Evolutionary conservation across 2,888 invertebrate species (phyloP).

Genomic region (Dichetophora obliterata): DNA sequence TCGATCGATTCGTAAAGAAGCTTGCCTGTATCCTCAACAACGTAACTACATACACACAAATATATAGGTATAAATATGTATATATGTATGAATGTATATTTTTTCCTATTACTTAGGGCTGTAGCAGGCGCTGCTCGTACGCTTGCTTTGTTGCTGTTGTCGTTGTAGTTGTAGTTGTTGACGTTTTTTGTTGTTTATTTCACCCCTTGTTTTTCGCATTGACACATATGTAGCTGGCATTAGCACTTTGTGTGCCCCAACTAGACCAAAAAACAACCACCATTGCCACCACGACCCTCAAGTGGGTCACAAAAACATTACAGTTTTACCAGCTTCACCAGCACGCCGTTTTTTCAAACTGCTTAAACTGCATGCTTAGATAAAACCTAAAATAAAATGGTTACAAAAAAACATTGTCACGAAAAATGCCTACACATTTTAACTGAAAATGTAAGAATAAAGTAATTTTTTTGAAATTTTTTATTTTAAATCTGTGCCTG

Average conservation of each 20-base stretch:
- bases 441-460: too few species aligned
- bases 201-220: constrained; percentile 37
- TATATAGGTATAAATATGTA: neutral
- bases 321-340: neutral
- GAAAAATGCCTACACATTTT: too few species aligned
- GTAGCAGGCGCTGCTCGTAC: constrained; percentile 24
- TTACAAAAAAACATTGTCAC: too few species aligned
- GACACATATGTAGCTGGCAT: constrained; percentile 29
- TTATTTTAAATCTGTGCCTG: too few species aligned
- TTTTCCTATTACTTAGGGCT: constrained; percentile 9
- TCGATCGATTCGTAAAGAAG: constrained; percentile 52
- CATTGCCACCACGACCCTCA: neutral
- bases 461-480: too few species aligned
- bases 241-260: neutral
- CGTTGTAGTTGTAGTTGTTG: constrained; percentile 43
- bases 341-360: neutral
- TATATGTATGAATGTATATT: neutral
- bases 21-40: constrained; percentile 21
- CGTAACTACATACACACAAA: neutral
- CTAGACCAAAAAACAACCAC: neutral
- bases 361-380: too few species aligned
- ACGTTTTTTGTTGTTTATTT: constrained; percentile 25
- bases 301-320: neutral
- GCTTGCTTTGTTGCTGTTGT: neutral
- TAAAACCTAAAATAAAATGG: too few species aligned